Conservation (phyloP, 2,888 invertebrate genomes). For the Argynnis bischoffii region DNA sequence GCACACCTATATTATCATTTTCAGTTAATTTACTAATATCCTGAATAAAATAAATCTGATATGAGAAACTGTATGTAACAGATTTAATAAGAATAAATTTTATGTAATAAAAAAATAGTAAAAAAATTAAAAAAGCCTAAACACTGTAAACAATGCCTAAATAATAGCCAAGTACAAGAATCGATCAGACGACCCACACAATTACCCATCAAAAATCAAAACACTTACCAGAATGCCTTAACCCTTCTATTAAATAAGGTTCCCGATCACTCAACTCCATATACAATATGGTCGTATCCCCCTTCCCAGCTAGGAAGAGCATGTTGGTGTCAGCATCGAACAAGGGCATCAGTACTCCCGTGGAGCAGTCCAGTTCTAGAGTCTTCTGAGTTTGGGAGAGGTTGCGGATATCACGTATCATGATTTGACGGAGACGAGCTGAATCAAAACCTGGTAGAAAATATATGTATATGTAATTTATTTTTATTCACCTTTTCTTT, state of each 20-base stretch:
- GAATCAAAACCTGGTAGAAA: slow-evolving; percentile 86
- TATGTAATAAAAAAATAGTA: no score
- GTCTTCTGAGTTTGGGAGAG: slow-evolving; percentile 89
- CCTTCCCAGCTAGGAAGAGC: slow-evolving; percentile 97
- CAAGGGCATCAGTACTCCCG: slow-evolving; percentile 95
- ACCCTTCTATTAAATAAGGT: slow-evolving; percentile 94
- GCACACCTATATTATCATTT: no score
- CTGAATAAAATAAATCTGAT: no score
- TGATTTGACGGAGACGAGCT: slow-evolving; percentile 92
- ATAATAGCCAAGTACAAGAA: no score
- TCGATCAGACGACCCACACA: no score
- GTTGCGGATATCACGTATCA: slow-evolving; percentile 93
- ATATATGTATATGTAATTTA: no score
- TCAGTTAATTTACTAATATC: no score
- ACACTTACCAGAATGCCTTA: slow-evolving; percentile 87
- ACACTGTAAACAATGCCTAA: no score
- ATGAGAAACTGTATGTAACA: no score
- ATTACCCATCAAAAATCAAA: slow-evolving; percentile 5
- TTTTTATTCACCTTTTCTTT: no score
- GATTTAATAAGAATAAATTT: no score
- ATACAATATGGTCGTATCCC: slow-evolving; percentile 95
- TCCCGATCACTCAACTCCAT: slow-evolving; percentile 95
- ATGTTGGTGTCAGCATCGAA: slow-evolving; percentile 97
- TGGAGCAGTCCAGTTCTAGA: slow-evolving; percentile 91
- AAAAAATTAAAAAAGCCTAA: no score